A percentile compares a stretch with the other conserved stretches of the same genome.
phyloP scores from a whole-genome alignment of 1,140 invertebrate species.

The Macrostomum lignano region DNA sequence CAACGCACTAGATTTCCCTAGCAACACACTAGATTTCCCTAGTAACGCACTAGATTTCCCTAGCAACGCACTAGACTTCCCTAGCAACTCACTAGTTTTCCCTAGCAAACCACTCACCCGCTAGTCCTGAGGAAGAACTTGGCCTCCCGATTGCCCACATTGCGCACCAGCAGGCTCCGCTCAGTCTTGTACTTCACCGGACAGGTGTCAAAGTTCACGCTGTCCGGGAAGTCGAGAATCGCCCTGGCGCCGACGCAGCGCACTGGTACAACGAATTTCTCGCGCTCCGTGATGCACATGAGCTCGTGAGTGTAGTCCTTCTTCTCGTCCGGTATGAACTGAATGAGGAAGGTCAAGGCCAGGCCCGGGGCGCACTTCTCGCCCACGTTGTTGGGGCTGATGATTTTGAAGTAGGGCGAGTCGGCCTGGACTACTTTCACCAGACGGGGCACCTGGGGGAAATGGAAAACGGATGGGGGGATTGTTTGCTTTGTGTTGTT shows the following conservation, averaged over 20 bases:
- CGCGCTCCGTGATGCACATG: slow-evolving; percentile 24
- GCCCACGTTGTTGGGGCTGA: slow-evolving; percentile 20
- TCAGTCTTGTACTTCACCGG: slow-evolving; percentile 22
- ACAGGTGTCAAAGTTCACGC: slow-evolving; percentile 17
- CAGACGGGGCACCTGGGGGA: slow-evolving; percentile 20
- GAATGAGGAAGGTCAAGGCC: slow-evolving; percentile 22
- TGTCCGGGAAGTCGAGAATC: slow-evolving; percentile 27
- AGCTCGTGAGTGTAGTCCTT: slow-evolving; percentile 28
- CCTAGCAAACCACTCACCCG: slow-evolving; percentile 13
- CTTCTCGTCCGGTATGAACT: slow-evolving; percentile 26
- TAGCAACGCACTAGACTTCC: too few species aligned
- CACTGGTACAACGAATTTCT: slow-evolving; percentile 26
- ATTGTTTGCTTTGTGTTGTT: neutral
- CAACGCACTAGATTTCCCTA: too few species aligned
- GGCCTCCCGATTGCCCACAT: slow-evolving; percentile 25
- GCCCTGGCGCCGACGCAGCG: slow-evolving; percentile 23
- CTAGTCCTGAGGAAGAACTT: slow-evolving; percentile 19
- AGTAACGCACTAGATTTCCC: too few species aligned
- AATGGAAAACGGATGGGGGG: neutral
- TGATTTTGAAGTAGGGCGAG: slow-evolving; percentile 27
- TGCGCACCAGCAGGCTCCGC: slow-evolving; percentile 24
- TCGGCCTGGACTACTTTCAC: slow-evolving; percentile 24
- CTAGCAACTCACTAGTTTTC: too few species aligned
- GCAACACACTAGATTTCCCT: too few species aligned
- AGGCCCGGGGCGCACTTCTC: slow-evolving; percentile 27